These are phyloP conservation scores for Psilanteris sp. DNA, from an alignment of 1,140 invertebrate species.

Conservation along the genomic window DNA sequence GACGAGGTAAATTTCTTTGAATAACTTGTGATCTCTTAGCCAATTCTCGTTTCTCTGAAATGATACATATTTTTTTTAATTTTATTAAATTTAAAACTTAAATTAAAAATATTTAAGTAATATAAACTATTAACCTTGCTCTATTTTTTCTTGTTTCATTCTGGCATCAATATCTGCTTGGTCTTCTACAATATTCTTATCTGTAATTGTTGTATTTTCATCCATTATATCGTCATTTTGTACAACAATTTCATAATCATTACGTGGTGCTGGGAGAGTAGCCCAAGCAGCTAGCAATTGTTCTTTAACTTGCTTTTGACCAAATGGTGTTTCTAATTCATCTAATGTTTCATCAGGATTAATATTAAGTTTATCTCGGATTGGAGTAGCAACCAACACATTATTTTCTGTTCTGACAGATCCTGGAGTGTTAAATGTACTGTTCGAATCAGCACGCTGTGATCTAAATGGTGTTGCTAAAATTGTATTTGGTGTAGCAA, in stretches of 20 bases:
- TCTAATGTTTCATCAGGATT: conserved; percentile 92
- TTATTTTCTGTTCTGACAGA: conserved; percentile 70
- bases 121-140: conserved; percentile 79
- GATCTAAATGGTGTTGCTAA: conserved; percentile 94
- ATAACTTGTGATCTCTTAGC: conserved; percentile 92
- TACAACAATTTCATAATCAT: conserved; percentile 99
- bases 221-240: conserved; percentile 90
- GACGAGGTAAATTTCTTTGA: conserved; percentile 93
- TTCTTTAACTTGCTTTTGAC: conserved; percentile 86
- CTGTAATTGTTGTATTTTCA: conserved; percentile 75
- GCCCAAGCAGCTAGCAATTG: conserved; percentile 88
- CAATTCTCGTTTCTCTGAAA: conserved; percentile 83
- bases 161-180: conserved; percentile 94
- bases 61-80: not conserved
- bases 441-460: conserved; percentile 75
- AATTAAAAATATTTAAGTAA: not conserved
- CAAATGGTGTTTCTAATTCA: conserved; percentile 84
- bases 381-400: conserved; percentile 82
- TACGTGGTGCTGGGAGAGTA: conserved; percentile 92
- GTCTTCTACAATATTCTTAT: conserved; percentile 84
- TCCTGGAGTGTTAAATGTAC: conserved; percentile 75
- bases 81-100: no score
- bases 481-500: conserved; percentile 96
- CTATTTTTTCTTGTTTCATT: conserved; percentile 82
- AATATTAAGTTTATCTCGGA: conserved; percentile 97